A percentile compares a stretch with the other conserved stretches of the same genome.
Evolutionary conservation across 2,797 vertebrate genomes (phyloP).

Genomic region (Erithacus rubecula): DNA sequence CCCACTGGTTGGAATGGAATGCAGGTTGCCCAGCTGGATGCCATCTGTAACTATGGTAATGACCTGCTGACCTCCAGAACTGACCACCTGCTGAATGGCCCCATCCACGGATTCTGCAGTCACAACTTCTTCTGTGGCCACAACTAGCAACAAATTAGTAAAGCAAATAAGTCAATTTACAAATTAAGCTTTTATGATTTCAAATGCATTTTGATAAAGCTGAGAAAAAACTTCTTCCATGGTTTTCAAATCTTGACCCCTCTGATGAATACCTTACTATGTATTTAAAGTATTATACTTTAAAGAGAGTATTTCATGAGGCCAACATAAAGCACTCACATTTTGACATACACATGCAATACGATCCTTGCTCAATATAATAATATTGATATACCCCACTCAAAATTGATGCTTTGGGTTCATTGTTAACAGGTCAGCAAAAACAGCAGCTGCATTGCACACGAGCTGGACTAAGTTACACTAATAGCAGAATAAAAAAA

Average conservation of each 20-base stretch:
- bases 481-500: not conserved
- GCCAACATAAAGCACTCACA: not conserved
- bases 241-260: not conserved
- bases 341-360: not conserved
- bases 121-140: slow-evolving; percentile 87
- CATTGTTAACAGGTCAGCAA: not conserved
- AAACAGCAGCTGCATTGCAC: not conserved
- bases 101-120: slow-evolving; percentile 87
- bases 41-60: slow-evolving; percentile 89
- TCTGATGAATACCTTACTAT: not conserved
- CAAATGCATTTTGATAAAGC: not conserved
- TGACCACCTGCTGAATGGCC: slow-evolving; percentile 88
- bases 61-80: slow-evolving; percentile 87
- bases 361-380: not conserved
- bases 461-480: not conserved
- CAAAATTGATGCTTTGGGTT: not conserved
- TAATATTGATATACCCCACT: not conserved
- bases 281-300: too few relatives aligned
- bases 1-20: slow-evolving; percentile 81
- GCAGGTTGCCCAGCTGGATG: slow-evolving; percentile 86
- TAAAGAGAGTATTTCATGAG: not conserved
- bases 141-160: slow-evolving; percentile 70
- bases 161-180: not conserved
- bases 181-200: not conserved
- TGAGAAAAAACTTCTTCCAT: not conserved